A percentile compares a stretch with the other conserved stretches of the same genome.
Evolutionary conservation across 2,797 vertebrate species (phyloP).

Genomic region (Erethizon dorsatum): DNA sequence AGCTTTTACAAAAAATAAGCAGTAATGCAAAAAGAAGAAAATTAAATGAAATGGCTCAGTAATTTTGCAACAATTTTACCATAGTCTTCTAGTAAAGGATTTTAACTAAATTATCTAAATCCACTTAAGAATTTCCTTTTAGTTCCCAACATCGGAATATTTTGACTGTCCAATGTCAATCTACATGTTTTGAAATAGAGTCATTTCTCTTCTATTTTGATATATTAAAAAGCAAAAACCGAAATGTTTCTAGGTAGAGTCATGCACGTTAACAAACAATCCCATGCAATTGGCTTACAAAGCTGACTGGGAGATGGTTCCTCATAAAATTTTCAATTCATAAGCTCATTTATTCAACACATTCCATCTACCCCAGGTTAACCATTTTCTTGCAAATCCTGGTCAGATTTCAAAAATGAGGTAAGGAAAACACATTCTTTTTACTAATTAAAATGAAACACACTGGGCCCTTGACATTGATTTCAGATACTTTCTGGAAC

Average conservation of each 20-base stretch:
- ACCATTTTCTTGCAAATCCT: constrained; percentile 49
- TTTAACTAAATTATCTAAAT: constrained; percentile 60
- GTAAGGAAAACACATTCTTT: constrained; percentile 64
- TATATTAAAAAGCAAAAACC: neutral
- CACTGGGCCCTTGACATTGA: constrained; percentile 65
- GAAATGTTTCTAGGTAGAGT: neutral
- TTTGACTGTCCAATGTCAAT: constrained; percentile 29
- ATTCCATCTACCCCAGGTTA: constrained; percentile 52
- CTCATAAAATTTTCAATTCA: constrained; percentile 46
- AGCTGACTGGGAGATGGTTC: constrained; percentile 12
- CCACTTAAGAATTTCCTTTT: constrained; percentile 69
- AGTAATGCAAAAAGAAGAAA: constrained; percentile 69
- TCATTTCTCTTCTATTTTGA: neutral
- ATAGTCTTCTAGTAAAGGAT: neutral
- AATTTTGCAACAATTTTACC: constrained; percentile 57
- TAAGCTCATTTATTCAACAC: constrained; percentile 53
- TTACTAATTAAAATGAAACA: constrained; percentile 77
- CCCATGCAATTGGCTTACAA: constrained; percentile 37
- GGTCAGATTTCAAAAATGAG: constrained; percentile 61
- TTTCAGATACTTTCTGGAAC: constrained; percentile 51
- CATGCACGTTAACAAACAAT: neutral
- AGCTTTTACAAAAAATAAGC: constrained; percentile 49
- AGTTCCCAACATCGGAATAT: constrained; percentile 54
- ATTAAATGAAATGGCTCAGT: constrained; percentile 62
- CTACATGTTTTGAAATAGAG: neutral